Evolutionary conservation across 2,797 vertebrate species (phyloP).

Genomic region (Anguilla megastoma): DNA sequence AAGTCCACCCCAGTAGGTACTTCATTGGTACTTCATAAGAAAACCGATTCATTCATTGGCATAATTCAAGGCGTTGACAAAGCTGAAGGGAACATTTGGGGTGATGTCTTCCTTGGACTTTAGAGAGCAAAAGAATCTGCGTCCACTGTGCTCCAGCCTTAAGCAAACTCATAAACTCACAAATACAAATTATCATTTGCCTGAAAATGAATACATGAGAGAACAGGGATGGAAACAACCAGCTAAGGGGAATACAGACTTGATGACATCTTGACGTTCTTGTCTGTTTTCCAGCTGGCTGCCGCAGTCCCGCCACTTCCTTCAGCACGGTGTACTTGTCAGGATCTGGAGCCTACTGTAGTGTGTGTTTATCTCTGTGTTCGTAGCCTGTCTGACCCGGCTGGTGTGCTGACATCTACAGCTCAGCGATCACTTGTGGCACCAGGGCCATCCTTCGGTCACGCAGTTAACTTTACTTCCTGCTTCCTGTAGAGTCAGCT

Average conservation of each 20-base stretch:
- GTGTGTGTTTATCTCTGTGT: constrained; percentile 9
- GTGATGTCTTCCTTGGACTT: not conserved
- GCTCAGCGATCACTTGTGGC: constrained; percentile 35
- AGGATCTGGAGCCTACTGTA: not conserved
- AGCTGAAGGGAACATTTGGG: not conserved
- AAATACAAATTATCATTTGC: not conserved
- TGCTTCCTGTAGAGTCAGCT: constrained; percentile 39
- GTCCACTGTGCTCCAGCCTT: not conserved
- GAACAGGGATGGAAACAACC: not conserved
- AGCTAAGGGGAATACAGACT: constrained; percentile 3
- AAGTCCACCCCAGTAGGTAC: not conserved
- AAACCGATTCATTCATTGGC: not conserved
- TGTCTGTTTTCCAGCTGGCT: constrained; percentile 2
- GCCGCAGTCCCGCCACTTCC: not conserved
- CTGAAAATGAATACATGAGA: not conserved
- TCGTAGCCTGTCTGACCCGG: constrained; percentile 23
- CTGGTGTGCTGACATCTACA: constrained; percentile 16
- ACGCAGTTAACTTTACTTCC: constrained; percentile 27
- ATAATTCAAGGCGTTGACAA: not conserved
- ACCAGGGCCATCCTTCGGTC: constrained; percentile 28
- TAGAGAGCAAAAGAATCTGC: not conserved
- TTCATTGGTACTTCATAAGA: not conserved
- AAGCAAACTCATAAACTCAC: not conserved
- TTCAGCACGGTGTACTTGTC: not conserved
- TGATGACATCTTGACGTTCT: constrained; percentile 14